Base-by-base conservation (phyloP, 2,797 vertebrate genomes). In the Melanotaenia maccullochi region DNA sequence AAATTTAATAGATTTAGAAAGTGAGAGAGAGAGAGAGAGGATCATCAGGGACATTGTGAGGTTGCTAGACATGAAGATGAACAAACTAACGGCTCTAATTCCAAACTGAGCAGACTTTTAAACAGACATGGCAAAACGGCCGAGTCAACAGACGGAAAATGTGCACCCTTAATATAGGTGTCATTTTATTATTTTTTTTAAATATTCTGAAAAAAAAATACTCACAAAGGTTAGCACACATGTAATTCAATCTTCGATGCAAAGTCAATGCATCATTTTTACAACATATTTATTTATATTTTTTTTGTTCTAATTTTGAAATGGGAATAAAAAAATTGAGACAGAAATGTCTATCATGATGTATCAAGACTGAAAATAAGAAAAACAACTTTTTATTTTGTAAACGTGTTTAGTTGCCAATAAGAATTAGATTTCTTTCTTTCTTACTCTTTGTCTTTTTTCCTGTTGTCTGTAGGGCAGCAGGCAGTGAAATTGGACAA, bases 401-500 rank as follows among this genome's bases (percentile, higher is more conserved):
- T 3, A 16, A 44, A 20, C 8, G 20, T 49, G 44, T 49, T 49
- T n/a, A 47, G 35, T 65, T 75, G 22, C 36, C 52, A 0, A 49
- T 9, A 38, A 25, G n/a, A 30, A 38, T 9, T 58, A 36, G 12
- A 71, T 73, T 68, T 65, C 57, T 12, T 63, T 62, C 1, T 42
- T 57, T 18, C 12, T n/a, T 20, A 1, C 7, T 56, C 6, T 44
- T 5, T 56, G 12, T 51, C 3, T 54, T 9, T 47, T 1, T 56
- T 38, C n/a, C 47, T 66, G n/a, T 36, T 55, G 7, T 65, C 14
- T 82, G 65, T 63, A 99, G 98, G 96, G 65, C 94, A 95, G 78
- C 93, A 92, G 74, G 56, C 95, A 20, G 90, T 94, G 72, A 96
- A 90, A 77, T 76, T 93, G 66, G 94, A 92, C 69, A 96, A 94